phyloP scores from a whole-genome alignment of 1,140 invertebrate genomes.

The Trichonephila inaurata region DNA sequence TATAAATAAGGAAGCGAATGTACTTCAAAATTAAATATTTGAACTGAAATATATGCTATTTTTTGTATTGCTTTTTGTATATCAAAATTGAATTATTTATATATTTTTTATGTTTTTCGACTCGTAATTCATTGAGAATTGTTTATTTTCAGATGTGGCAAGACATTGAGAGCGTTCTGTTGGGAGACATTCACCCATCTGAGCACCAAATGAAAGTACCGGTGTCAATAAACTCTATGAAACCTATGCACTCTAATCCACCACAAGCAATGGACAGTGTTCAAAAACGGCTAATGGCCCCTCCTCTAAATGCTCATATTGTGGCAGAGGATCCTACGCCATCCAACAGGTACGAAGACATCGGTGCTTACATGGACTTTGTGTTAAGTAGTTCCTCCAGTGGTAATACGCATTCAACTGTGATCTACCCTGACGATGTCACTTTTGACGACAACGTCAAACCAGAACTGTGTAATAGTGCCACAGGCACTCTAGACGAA shows the following conservation, averaged over 20 bases:
- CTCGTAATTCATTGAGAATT: not conserved
- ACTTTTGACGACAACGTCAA: constrained; percentile 59
- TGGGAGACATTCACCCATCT: constrained; percentile 79
- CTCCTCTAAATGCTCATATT: constrained; percentile 45
- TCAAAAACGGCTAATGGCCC: constrained; percentile 50
- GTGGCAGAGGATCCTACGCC: not conserved
- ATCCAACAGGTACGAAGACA: constrained; percentile 51
- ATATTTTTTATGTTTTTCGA: not conserved
- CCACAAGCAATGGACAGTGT: constrained; percentile 29
- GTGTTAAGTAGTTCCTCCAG: constrained; percentile 62
- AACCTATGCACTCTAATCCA: not conserved
- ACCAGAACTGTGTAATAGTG: constrained; percentile 20
- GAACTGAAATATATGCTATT: too few relatives aligned
- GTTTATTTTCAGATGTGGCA: constrained; percentile 82
- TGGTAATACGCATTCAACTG: constrained; percentile 52
- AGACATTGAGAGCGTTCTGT: constrained; percentile 82
- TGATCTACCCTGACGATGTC: constrained; percentile 62
- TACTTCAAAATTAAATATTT: too few relatives aligned
- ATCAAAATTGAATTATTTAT: not conserved
- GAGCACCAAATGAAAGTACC: constrained; percentile 69
- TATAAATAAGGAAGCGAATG: too few relatives aligned
- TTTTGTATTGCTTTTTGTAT: too few relatives aligned
- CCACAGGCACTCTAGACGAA: not conserved
- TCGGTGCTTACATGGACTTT: constrained; percentile 69
- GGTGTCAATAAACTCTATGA: constrained; percentile 15